A percentile compares a stretch with the other conserved stretches of the same genome.
phyloP scores from a whole-genome alignment of 2,888 invertebrate species.

The Zygaena filipendulae region DNA sequence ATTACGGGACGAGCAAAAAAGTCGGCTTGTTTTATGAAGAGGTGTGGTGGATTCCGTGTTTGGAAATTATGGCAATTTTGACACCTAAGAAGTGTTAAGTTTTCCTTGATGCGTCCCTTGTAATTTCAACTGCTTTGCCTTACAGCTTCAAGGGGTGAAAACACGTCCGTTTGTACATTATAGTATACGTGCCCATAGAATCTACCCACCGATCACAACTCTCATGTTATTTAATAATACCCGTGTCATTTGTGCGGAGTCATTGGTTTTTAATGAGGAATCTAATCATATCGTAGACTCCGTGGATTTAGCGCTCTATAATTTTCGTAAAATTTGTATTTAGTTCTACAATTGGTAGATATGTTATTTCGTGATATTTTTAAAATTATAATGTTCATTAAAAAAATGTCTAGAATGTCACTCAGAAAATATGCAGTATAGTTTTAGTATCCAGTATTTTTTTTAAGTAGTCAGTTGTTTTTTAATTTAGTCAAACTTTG shows the following conservation, averaged over 20 bases:
- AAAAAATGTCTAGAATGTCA: too few species aligned
- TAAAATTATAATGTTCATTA: too few species aligned
- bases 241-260: constrained; percentile 42
- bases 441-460: too few species aligned
- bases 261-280: constrained; percentile 54
- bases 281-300: constrained; percentile 33
- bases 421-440: too few species aligned
- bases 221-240: constrained; percentile 57
- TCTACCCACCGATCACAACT: constrained; percentile 39
- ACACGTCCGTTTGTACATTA: constrained; percentile 27
- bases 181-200: constrained; percentile 31
- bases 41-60: constrained; percentile 47
- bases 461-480: too few species aligned
- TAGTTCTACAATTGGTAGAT: too few species aligned
- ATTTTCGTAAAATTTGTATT: constrained; percentile 47
- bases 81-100: constrained; percentile 66
- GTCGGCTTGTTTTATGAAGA: constrained; percentile 50
- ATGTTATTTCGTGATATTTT: constrained; percentile 18
- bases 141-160: constrained; percentile 26
- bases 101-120: constrained; percentile 45
- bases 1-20: constrained; percentile 52
- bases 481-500: too few species aligned
- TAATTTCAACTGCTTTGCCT: constrained; percentile 54
- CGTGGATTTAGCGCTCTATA: constrained; percentile 38
- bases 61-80: constrained; percentile 66